Conservation (phyloP, 2,888 invertebrate species). For the Selenia dentaria region DNA sequence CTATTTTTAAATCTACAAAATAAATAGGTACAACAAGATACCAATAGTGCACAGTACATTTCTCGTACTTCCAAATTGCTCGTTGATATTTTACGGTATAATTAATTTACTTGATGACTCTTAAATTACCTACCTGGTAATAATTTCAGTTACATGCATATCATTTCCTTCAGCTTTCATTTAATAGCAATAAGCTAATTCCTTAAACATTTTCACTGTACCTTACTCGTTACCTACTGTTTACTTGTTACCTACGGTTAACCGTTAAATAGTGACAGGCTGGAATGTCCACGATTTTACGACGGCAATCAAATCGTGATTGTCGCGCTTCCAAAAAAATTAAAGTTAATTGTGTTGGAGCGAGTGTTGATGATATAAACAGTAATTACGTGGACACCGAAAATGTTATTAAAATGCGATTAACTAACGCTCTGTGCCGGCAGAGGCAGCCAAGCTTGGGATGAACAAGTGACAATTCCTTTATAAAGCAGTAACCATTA, state of each 20-base stretch:
- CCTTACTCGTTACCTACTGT: conserved; percentile 20
- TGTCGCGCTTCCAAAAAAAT: conserved; percentile 76
- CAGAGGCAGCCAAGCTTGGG: conserved; percentile 34
- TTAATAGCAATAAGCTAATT: conserved; percentile 11
- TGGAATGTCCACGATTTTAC: conserved; percentile 66
- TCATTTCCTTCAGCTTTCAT: conserved; percentile 10
- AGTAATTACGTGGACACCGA: conserved; percentile 75
- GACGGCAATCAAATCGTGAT: conserved; percentile 78
- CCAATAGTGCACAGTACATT: no score
- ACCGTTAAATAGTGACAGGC: conserved; percentile 58
- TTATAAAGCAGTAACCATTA: conserved; percentile 28
- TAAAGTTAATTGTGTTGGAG: conserved; percentile 73
- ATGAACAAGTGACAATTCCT: conserved; percentile 39
- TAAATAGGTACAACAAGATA: no score
- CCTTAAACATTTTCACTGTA: conserved; percentile 22
- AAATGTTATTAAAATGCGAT: conserved; percentile 82
- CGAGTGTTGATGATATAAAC: conserved; percentile 80
- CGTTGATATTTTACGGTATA: neutral
- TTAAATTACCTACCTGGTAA: neutral
- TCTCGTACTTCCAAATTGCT: no score
- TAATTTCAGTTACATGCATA: neutral
- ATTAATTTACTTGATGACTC: neutral
- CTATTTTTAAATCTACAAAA: no score
- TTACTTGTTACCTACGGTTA: conserved; percentile 36
- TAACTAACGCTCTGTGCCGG: conserved; percentile 60